Conservation (phyloP, 2,797 vertebrate genomes). For the Syndactyla subalaris region DNA sequence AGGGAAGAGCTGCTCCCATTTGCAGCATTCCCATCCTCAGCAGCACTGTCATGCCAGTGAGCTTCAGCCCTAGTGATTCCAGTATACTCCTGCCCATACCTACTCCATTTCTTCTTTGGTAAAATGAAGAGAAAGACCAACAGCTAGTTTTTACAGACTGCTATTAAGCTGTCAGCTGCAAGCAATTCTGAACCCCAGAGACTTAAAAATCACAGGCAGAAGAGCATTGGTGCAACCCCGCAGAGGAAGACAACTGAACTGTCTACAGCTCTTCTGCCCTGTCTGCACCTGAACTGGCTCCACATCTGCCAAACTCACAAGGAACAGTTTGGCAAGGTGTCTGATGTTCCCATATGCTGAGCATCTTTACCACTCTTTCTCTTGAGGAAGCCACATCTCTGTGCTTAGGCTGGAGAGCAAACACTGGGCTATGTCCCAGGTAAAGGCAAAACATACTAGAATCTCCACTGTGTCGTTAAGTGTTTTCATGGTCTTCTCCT, state of each 20-base stretch:
- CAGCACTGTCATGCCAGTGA: background rate
- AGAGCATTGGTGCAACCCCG: background rate
- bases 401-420: background rate
- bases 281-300: background rate
- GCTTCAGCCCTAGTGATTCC: background rate
- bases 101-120: background rate
- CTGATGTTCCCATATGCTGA: background rate
- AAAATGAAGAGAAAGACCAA: background rate
- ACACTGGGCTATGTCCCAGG: background rate
- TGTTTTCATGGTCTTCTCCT: constrained; percentile 73
- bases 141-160: background rate
- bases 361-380: background rate
- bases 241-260: background rate
- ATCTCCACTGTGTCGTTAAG: constrained; percentile 73
- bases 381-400: background rate
- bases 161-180: background rate
- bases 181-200: background rate
- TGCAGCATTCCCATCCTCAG: background rate
- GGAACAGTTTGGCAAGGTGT: background rate
- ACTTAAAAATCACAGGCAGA: background rate
- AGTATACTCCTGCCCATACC: background rate
- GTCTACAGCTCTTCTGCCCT: background rate
- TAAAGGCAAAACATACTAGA: constrained; percentile 73
- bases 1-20: background rate
- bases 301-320: background rate